phyloP scores from a whole-genome alignment of 2,797 vertebrate species.

The Syndactyla subalaris region DNA sequence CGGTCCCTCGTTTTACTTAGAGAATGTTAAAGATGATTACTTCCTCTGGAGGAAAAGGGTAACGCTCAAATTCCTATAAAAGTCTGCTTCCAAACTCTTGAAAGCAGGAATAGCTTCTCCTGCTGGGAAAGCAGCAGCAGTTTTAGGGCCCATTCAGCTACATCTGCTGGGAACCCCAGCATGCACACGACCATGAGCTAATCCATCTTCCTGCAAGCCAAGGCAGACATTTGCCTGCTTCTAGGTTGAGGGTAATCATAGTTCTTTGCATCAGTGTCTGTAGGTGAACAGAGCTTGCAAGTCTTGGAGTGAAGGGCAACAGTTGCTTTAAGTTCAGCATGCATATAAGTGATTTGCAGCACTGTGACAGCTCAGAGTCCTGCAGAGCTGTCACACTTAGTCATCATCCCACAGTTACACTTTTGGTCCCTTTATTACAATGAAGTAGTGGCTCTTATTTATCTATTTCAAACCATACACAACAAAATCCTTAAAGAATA shows the following conservation, averaged over 20 bases:
- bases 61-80: neutral
- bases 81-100: neutral
- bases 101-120: neutral
- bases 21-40: neutral
- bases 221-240: neutral
- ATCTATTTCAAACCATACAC: neutral
- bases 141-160: neutral
- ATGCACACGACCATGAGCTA: accelerated
- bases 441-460: neutral
- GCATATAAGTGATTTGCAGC: neutral
- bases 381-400: neutral
- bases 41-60: neutral
- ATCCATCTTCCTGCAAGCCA: neutral
- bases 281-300: neutral
- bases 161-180: neutral
- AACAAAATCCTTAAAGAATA: neutral
- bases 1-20: neutral
- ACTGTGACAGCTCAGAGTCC: neutral
- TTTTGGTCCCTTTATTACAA: neutral
- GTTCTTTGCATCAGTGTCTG: neutral
- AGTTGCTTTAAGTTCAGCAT: neutral
- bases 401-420: neutral
- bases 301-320: neutral
- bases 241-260: neutral
- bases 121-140: neutral